Percentiles rank a stretch among this genome's conserved stretches.
These are phyloP conservation scores for Onthophagus taurus DNA, from an alignment of 1,140 invertebrate species.

Conservation along the genomic window DNA sequence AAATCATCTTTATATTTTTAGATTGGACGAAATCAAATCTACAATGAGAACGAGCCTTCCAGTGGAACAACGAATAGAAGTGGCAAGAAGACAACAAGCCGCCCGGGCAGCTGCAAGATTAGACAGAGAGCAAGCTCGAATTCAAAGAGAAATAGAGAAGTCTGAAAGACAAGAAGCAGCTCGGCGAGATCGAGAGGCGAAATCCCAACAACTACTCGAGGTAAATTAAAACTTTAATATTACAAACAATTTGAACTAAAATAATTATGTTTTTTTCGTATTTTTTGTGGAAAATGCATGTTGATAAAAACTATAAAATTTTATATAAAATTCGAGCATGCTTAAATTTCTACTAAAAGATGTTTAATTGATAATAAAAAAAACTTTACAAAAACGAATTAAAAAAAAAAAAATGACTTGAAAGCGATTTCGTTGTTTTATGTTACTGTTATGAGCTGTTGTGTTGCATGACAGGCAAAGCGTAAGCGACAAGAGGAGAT, in stretches of 20 bases:
- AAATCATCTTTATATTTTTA: slow-evolving; percentile 17
- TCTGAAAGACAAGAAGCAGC: slow-evolving; percentile 67
- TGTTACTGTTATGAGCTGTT: slow-evolving; percentile 20
- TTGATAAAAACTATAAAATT: neutral
- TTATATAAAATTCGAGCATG: neutral
- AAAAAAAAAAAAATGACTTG: neutral
- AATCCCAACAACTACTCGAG: slow-evolving; percentile 64
- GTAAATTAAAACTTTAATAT: slow-evolving; percentile 34
- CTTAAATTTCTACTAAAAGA: neutral
- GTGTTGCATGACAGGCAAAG: slow-evolving; percentile 55
- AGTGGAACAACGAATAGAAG: slow-evolving; percentile 55
- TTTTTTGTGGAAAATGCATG: neutral
- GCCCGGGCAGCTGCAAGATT: slow-evolving; percentile 49
- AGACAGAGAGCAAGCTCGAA: slow-evolving; percentile 50
- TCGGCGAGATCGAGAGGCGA: slow-evolving; percentile 61
- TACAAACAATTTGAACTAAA: neutral
- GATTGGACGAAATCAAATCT: slow-evolving; percentile 49
- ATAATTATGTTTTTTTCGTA: neutral
- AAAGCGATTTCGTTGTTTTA: slow-evolving; percentile 1
- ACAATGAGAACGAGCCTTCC: slow-evolving; percentile 48
- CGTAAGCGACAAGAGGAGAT: slow-evolving; percentile 76
- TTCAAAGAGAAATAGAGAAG: slow-evolving; percentile 50
- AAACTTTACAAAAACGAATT: neutral
- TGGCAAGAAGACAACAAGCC: slow-evolving; percentile 53
- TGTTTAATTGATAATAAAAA: neutral